Percentiles rank a stretch among this genome's conserved stretches.
phyloP scores from a whole-genome alignment of 2,113 vertebrate species.

The Lagopus muta region DNA sequence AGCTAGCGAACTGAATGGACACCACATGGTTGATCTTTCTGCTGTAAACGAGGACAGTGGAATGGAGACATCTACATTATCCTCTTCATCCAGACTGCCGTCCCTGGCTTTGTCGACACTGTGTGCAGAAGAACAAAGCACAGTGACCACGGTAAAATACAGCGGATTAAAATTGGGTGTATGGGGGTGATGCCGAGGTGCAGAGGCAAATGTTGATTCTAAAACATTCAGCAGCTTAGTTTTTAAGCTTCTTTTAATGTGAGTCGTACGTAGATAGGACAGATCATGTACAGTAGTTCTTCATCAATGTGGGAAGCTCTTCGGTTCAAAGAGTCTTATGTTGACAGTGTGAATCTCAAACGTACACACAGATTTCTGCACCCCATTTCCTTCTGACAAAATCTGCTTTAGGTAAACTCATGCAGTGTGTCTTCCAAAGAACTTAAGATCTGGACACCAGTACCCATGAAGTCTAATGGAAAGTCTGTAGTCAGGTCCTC shows the following conservation, averaged over 20 bases:
- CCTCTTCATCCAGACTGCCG: constrained; percentile 70
- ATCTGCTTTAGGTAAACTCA: neutral
- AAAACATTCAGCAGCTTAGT: neutral
- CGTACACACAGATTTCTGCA: neutral
- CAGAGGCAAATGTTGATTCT: neutral
- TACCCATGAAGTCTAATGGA: neutral
- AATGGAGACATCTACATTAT: constrained; percentile 60
- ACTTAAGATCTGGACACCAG: neutral
- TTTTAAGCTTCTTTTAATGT: neutral
- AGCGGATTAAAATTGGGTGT: neutral
- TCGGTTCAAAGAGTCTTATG: neutral
- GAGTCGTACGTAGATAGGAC: neutral
- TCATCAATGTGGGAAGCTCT: rapidly evolving
- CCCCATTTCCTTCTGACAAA: neutral
- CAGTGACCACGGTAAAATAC: constrained; percentile 72
- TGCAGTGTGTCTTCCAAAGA: neutral
- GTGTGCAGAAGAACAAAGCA: constrained; percentile 75
- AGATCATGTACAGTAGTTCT: neutral
- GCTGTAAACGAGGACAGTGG: constrained; percentile 74
- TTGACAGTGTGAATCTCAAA: neutral
- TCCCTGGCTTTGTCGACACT: constrained; percentile 69
- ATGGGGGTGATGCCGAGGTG: neutral
- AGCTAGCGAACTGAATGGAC: constrained; percentile 81
- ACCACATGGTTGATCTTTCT: constrained; percentile 69
- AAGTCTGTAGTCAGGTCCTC: neutral